Conservation (phyloP, 2,888 invertebrate genomes). For the Crioceris asparagi region DNA sequence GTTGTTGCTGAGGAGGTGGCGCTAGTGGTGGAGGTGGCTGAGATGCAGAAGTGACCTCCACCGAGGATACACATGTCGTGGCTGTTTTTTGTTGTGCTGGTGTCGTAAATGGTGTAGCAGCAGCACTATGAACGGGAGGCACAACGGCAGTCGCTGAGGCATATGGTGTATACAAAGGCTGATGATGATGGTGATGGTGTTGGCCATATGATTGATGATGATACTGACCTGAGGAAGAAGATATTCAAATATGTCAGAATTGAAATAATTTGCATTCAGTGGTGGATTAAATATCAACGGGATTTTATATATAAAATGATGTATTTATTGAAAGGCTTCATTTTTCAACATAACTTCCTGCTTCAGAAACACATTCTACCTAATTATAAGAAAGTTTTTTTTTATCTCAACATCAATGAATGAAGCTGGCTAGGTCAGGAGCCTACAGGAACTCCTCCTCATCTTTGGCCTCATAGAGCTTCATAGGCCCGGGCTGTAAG, state of each 20-base stretch:
- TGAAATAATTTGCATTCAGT: no score
- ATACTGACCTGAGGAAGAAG: conserved; percentile 21
- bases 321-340: no score
- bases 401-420: neutral
- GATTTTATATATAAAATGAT: no score
- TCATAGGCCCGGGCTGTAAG: neutral
- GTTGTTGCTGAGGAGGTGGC: conserved; percentile 5
- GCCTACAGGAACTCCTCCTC: neutral
- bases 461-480: neutral
- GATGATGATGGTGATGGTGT: conserved; percentile 32
- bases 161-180: conserved; percentile 70
- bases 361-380: no score
- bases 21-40: conserved; percentile 1
- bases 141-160: conserved; percentile 55
- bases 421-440: neutral
- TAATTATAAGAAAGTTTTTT: neutral
- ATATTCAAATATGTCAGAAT: no score
- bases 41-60: conserved; percentile 9
- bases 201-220: conserved; percentile 25
- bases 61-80: conserved; percentile 11
- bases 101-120: conserved; percentile 3
- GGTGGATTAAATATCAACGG: no score
- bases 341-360: no score
- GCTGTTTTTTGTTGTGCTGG: conserved; percentile 13
- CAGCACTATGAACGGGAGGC: conserved; percentile 6